Evolutionary conservation across 2,797 vertebrate species (phyloP).

Genomic region (Epinephelus awoara): DNA sequence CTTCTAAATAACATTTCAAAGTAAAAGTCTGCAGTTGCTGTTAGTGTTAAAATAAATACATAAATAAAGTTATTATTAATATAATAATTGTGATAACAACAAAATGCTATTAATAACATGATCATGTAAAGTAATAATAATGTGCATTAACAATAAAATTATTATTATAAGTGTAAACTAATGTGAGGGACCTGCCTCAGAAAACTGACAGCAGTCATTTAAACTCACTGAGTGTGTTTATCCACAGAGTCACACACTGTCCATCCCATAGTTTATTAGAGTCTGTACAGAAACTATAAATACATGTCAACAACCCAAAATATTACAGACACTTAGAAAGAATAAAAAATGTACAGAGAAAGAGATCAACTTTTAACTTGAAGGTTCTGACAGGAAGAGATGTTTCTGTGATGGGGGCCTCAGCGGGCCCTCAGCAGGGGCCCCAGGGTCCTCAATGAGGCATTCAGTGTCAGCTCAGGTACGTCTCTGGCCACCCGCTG

Average conservation of each 20-base stretch:
- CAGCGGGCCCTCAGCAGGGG: constrained; percentile 57
- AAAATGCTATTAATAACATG: no score
- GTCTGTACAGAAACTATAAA: constrained; percentile 55
- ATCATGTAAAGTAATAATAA: no score
- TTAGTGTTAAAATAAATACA: no score
- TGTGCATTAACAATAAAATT: no score
- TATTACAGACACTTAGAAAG: neutral
- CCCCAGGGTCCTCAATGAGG: constrained; percentile 81
- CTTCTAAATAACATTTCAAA: neutral
- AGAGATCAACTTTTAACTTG: neutral
- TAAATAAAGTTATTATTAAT: no score
- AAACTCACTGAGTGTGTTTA: no score
- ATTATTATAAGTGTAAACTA: no score
- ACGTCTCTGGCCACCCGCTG: constrained; percentile 95
- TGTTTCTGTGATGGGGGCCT: constrained; percentile 3
- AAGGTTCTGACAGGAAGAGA: neutral
- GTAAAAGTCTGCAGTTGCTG: neutral
- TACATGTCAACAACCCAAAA: constrained; percentile 26
- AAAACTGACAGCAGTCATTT: no score
- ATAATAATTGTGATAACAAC: no score
- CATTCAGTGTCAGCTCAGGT: constrained; percentile 84
- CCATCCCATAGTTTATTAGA: constrained; percentile 34
- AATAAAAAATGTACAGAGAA: constrained; percentile 10
- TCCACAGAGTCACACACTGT: no score
- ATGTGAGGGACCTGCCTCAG: no score